Evolutionary conservation across 35 echinoderm and acorn worm species (phyloP), one percentile per base, ranked within the genome.

Genomic region (Lytechinus pictus): DNA sequence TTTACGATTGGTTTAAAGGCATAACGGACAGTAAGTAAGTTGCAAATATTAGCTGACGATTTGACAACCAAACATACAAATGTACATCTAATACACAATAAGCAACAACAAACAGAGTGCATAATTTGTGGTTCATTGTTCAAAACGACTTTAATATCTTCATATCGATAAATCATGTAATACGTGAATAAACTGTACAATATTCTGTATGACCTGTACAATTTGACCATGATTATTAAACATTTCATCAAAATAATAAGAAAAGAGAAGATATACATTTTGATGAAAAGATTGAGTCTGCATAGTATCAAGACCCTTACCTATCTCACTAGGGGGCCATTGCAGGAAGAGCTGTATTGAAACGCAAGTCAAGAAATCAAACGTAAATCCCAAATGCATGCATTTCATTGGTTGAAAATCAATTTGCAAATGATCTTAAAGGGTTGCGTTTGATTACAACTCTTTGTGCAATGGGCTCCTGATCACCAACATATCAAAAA

Each of bases 121-220:
- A 79, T n/a, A n/a, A n/a, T 79, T 79, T 79, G 19, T 79, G 66
- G 19, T 79, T 79, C 19, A 79, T 79, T 24, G 7, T 79, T 79
- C 19, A 58, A 79, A 79, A 16, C 66, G n/a, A 27, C n/a, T 79
- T 79, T 79, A 79, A 24, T 79, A 24, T 79, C 66, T 19, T 79
- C 66, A 79, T 79, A 79, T 79, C 21, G 3, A 24, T 71, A 6
- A 44, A 16, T 79, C 66, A 79, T 79, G 66, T 79, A 79, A 79
- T 24, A 79, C n/a, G 66, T 79, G 66, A 79, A 79, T 79, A 79
- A 79, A 79, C 66, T 79, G 16, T 79, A 79, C 66, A 79, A 79
- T 79, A 79, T 24, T 79, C 16, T 79, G 66, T 24, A 79, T 79
- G 66, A 79, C n/a, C 66, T 79, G 19, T 79, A 24, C 56, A 79